These are phyloP conservation scores for Chromis chromis DNA, from an alignment of 2,797 vertebrate genomes.

Conservation along the genomic window DNA sequence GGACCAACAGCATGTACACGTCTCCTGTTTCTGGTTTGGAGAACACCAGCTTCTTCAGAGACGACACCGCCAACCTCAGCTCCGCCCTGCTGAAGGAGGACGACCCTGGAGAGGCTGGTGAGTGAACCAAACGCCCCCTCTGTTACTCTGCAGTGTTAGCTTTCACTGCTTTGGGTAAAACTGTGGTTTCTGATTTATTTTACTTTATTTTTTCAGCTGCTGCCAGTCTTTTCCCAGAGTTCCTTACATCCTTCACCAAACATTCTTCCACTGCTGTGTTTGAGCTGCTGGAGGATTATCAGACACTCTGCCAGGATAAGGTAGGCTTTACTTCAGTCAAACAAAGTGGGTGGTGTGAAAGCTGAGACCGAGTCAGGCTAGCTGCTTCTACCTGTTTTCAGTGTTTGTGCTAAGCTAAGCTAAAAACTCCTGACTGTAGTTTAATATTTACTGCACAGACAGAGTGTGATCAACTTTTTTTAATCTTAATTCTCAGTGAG, in stretches of 20 bases:
- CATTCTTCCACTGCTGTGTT: slow-evolving; percentile 93
- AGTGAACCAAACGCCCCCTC: slow-evolving; percentile 23
- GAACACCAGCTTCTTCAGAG: slow-evolving; percentile 83
- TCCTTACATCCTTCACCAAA: slow-evolving; percentile 90
- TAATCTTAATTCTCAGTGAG: too few relatives aligned
- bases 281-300: slow-evolving; percentile 93
- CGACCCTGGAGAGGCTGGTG: slow-evolving; percentile 95
- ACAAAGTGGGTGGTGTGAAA: too few relatives aligned
- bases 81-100: slow-evolving; percentile 93
- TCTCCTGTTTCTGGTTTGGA: slow-evolving; percentile 86
- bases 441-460: neutral
- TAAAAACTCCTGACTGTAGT: too few relatives aligned
- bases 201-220: slow-evolving; percentile 88
- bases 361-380: too few relatives aligned
- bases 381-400: too few relatives aligned
- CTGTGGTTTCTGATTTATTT: neutral
- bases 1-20: slow-evolving; percentile 84
- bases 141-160: neutral
- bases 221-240: slow-evolving; percentile 93
- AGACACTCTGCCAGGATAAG: slow-evolving; percentile 89
- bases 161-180: neutral
- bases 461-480: too few relatives aligned
- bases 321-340: too few relatives aligned
- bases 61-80: slow-evolving; percentile 89
- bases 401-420: too few relatives aligned